Conservation (phyloP, 1,140 invertebrate genomes). For the Drosophila micromelanica region DNA sequence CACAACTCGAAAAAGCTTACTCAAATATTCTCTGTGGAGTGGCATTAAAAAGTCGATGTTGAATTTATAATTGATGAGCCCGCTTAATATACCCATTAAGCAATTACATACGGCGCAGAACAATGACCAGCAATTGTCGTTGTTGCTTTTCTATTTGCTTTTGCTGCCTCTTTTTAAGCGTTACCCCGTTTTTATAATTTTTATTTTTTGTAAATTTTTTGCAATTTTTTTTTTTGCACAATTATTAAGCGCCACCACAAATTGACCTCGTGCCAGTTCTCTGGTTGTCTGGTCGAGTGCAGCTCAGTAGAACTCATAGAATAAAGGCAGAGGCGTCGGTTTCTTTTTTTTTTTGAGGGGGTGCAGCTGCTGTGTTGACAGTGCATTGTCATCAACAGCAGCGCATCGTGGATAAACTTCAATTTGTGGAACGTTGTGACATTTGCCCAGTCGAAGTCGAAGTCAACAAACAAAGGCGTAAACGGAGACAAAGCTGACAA, state of each 20-base stretch:
- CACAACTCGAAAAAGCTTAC: background rate
- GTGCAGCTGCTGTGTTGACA: conserved; percentile 25
- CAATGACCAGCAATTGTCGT: conserved; percentile 57
- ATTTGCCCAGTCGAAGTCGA: conserved; percentile 41
- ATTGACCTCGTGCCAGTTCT: conserved; percentile 66
- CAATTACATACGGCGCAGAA: conserved; percentile 30
- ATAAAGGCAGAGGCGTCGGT: background rate
- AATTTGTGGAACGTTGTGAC: conserved; percentile 63
- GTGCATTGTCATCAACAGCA: conserved; percentile 37
- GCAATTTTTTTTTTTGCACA: conserved; percentile 34
- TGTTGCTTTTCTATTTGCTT: conserved; percentile 19
- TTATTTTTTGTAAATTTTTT: conserved; percentile 4
- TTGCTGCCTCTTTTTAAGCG: conserved; percentile 3
- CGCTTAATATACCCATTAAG: conserved; percentile 35
- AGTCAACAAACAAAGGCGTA: conserved; percentile 22
- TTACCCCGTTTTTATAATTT: conserved; percentile 30
- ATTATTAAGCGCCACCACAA: conserved; percentile 60
- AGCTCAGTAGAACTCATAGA: conserved; percentile 33
- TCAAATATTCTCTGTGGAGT: background rate
- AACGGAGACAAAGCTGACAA: background rate
- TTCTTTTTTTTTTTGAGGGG: too few species aligned
- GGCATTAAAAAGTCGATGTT: background rate
- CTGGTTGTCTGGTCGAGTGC: background rate
- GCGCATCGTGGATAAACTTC: conserved; percentile 22
- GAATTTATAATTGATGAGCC: conserved; percentile 16